phyloP scores from a whole-genome alignment of 2,797 vertebrate genomes.

The Urosaurus nigricauda region DNA sequence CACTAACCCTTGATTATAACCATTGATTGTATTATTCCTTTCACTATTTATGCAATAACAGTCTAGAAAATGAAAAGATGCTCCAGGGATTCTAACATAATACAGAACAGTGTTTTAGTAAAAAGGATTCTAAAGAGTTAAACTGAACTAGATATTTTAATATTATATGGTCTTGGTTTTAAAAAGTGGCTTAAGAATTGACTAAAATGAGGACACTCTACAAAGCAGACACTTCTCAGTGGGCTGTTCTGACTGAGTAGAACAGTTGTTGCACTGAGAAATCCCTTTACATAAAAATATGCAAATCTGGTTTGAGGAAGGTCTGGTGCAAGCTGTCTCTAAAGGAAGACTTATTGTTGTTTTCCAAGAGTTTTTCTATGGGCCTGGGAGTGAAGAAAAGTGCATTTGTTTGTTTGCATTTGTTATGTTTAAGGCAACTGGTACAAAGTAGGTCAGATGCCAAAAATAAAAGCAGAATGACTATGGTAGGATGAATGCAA shows the following conservation, averaged over 20 bases:
- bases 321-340: conserved; percentile 22
- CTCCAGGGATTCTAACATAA: not conserved
- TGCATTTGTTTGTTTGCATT: conserved; percentile 37
- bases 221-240: conserved; percentile 19
- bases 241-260: not conserved
- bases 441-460: conserved; percentile 35
- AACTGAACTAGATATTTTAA: not conserved
- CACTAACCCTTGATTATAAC: conserved; percentile 11
- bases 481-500: conserved; percentile 27
- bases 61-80: conserved; percentile 15
- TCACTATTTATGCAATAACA: conserved; percentile 33
- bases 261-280: conserved; percentile 21
- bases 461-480: conserved; percentile 49
- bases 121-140: not conserved
- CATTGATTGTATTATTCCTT: conserved; percentile 34
- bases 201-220: not conserved
- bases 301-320: conserved; percentile 48
- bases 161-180: not conserved
- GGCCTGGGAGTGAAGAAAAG: not conserved
- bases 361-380: conserved; percentile 24
- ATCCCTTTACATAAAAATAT: conserved; percentile 29
- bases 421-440: conserved; percentile 46
- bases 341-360: conserved; percentile 28
- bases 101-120: conserved; percentile 1
- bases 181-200: conserved; percentile 5